phyloP scores from a whole-genome alignment of 2,113 vertebrate genomes.

The Triplophysa rosa region DNA sequence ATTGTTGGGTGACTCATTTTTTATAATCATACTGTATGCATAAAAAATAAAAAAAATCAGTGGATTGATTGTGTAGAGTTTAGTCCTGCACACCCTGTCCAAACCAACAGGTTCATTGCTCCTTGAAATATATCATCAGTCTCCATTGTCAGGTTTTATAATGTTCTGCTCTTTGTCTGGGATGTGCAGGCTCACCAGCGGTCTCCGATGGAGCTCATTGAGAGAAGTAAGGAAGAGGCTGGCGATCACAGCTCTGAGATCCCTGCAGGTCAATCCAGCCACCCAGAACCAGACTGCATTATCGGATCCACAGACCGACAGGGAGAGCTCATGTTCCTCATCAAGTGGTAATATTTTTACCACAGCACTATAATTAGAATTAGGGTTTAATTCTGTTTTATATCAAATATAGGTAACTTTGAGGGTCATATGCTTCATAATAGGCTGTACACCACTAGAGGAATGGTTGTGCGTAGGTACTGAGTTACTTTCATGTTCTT shows the following conservation, averaged over 20 bases:
- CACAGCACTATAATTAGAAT: not conserved
- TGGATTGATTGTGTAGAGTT: not conserved
- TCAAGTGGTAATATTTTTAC: conserved; percentile 87
- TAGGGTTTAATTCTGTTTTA: too few relatives aligned
- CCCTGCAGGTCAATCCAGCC: conserved; percentile 80
- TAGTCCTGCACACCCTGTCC: not conserved
- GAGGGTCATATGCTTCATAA: too few relatives aligned
- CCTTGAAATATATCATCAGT: not conserved
- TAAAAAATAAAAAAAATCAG: not conserved
- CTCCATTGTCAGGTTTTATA: not conserved
- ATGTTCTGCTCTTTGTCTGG: conserved; percentile 11
- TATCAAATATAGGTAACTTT: too few relatives aligned
- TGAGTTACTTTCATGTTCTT: not conserved
- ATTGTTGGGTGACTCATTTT: too few relatives aligned
- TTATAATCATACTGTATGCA: not conserved
- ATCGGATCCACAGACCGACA: conserved; percentile 96
- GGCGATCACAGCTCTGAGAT: conserved; percentile 80
- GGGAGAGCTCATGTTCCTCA: conserved; percentile 97
- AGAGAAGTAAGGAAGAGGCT: conserved; percentile 57
- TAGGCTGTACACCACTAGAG: not conserved
- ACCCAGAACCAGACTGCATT: conserved; percentile 93
- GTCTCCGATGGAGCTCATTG: conserved; percentile 46
- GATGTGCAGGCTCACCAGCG: conserved; percentile 43
- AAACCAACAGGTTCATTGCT: not conserved
- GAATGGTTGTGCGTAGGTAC: not conserved